Base-by-base conservation (phyloP, 2,888 invertebrate species). In the Villa cingulata region DNA sequence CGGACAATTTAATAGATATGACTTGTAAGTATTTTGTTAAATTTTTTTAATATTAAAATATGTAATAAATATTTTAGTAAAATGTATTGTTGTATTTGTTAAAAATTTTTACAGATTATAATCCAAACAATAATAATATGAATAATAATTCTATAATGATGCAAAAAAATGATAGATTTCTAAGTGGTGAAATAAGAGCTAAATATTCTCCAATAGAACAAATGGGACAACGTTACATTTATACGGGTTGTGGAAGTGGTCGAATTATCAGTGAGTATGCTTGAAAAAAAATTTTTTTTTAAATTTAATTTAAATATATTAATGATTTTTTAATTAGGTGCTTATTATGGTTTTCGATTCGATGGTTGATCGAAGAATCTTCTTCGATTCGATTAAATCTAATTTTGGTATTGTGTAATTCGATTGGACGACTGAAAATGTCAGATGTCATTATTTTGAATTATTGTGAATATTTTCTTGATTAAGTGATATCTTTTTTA, bases 131-230 rank as follows among this genome's bases (percentile, higher is more conserved):
- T 45, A 71, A 71, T 52, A 57, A 85, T 43, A 74, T 75, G 16
- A 86, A 86, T 9, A 89, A 90, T 63, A 78, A 81, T 1, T 86
- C 87, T 45, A 71, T 90, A 43, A 86, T 88, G 83, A 89, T 89
- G 0, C 86, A 86, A 63, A 71, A 80, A 23, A 88, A 88, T 9
- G 89, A 91, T 63, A 76, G 80, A 29, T 85, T 91, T 2, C 75
- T 83, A 38, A 85, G 87, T 66, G 90, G 88, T 12, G 70, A 89
- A 48, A 78, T 90, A 46, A 74, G 88, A 38, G 83, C 83, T 55
- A 80, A 80, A 58, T 90, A 90, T 69, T 90, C 89, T 4, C 90
- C 90, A 0, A 66, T 71, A 18, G 74, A 74, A 51, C 80, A 80
- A 23, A 90, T 90, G 0, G 89, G 88, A 0, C 87, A 88, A 60